These are phyloP conservation scores for Pseudochirops cupreus DNA, from an alignment of 2,797 vertebrate species.

Conservation along the genomic window DNA sequence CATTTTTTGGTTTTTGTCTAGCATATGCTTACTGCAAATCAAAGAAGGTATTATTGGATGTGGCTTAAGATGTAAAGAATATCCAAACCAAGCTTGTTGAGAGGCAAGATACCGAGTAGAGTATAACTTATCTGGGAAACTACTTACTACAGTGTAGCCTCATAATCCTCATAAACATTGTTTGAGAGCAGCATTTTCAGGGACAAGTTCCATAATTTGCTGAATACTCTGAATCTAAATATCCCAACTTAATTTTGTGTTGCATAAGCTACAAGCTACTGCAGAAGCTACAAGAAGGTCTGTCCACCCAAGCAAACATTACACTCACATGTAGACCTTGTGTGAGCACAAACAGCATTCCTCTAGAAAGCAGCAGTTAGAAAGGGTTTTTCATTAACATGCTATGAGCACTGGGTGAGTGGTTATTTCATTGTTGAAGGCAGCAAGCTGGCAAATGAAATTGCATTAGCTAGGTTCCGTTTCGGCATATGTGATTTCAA, in stretches of 20 bases:
- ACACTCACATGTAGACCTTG: background rate
- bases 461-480: background rate
- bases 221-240: background rate
- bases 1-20: background rate
- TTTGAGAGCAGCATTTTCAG: background rate
- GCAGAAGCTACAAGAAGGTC: background rate
- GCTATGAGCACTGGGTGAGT: background rate
- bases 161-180: background rate
- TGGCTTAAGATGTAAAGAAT: slow-evolving; percentile 11
- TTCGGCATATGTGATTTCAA: background rate
- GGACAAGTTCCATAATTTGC: background rate
- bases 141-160: background rate
- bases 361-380: background rate
- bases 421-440: background rate
- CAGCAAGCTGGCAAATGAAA: background rate
- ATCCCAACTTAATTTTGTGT: background rate
- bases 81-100: slow-evolving; percentile 46
- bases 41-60: background rate
- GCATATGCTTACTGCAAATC: background rate
- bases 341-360: background rate
- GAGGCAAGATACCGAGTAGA: background rate
- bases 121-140: slow-evolving; percentile 18
- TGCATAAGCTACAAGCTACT: background rate
- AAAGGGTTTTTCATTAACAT: background rate
- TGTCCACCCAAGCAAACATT: background rate